Evolutionary conservation across 2,797 vertebrate genomes (phyloP).

Genomic region (Lepus oiostolus): DNA sequence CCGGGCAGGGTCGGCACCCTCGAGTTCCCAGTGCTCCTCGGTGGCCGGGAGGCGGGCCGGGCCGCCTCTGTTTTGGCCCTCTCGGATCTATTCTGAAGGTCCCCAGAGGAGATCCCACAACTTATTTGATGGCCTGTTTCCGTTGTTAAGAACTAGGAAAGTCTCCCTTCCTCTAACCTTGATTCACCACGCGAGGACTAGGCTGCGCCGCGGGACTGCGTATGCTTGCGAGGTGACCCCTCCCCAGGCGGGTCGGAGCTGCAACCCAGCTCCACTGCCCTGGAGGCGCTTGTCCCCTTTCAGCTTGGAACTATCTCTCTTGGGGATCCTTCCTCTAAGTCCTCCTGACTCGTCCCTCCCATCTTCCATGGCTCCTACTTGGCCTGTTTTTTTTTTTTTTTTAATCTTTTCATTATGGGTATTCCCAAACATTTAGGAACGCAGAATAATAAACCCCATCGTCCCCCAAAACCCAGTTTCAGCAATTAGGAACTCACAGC

Average conservation of each 20-base stretch:
- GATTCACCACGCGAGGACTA: not conserved
- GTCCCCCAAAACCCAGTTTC: not conserved
- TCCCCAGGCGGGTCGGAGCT: not conserved
- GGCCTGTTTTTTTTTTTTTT: not conserved
- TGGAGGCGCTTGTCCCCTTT: not conserved
- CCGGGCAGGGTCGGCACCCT: not conserved
- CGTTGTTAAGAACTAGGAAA: conserved; percentile 72
- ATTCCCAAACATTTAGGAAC: conserved; percentile 37
- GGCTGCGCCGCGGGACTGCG: not conserved
- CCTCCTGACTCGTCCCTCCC: not conserved
- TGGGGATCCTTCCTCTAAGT: not conserved
- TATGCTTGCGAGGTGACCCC: not conserved
- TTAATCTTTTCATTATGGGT: not conserved
- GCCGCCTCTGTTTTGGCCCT: not conserved
- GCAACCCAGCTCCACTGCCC: not conserved
- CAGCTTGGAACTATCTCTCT: not conserved
- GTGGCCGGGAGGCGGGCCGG: not conserved
- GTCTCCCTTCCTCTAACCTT: conserved; percentile 74
- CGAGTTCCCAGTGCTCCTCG: too few species aligned
- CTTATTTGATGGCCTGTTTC: conserved; percentile 79
- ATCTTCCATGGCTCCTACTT: not conserved
- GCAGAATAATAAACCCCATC: not conserved
- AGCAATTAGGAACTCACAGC: not conserved
- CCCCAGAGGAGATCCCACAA: conserved; percentile 66
- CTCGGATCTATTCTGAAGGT: conserved; percentile 45